These are phyloP conservation scores for Ctenochaetus hawaiiensis DNA, from an alignment of 2,797 vertebrate species.

Conservation along the genomic window DNA sequence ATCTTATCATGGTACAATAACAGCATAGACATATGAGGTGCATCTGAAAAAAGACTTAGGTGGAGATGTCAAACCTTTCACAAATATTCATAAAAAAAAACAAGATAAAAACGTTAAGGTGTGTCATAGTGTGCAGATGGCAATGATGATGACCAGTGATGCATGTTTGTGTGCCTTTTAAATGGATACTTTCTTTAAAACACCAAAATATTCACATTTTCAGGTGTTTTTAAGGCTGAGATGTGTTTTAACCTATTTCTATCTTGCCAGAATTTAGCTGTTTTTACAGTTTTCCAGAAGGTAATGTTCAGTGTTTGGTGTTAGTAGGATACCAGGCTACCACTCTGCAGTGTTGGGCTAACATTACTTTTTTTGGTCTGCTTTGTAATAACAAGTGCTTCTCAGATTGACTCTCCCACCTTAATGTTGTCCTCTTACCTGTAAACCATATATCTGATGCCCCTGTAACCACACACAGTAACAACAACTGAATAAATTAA, in stretches of 20 bases:
- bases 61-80: no score
- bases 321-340: no score
- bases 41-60: no score
- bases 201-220: not conserved
- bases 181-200: not conserved
- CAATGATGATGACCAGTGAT: not conserved
- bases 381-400: conserved; percentile 35
- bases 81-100: no score
- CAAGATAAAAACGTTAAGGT: no score
- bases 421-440: conserved; percentile 58
- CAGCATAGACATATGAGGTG: no score
- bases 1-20: no score
- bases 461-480: conserved; percentile 56
- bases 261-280: not conserved
- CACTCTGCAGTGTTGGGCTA: not conserved
- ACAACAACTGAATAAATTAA: conserved; percentile 18
- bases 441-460: conserved; percentile 53
- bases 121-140: no score
- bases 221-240: not conserved
- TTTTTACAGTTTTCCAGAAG: not conserved
- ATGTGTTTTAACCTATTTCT: not conserved
- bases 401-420: conserved; percentile 30
- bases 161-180: not conserved
- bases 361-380: conserved; percentile 35
- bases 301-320: not conserved